Conservation (phyloP, 30 jellyfish, hydroid and myxozoan species). For the Sanderia malayensis region DNA sequence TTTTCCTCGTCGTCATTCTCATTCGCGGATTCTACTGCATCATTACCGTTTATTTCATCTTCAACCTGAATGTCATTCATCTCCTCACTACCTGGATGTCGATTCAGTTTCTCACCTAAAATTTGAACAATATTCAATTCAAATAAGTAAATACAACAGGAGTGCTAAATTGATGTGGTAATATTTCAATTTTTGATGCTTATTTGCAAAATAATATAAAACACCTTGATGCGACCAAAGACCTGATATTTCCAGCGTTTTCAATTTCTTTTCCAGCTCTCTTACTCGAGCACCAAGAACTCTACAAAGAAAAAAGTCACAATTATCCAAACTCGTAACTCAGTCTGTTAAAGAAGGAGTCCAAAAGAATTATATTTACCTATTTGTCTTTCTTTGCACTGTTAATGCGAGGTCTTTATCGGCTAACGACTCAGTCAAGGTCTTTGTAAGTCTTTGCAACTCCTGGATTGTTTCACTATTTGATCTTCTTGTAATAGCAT, state of each 20-base stretch:
- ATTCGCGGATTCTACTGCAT: background rate
- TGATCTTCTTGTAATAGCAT: constrained; percentile 15
- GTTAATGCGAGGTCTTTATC: constrained; percentile 87
- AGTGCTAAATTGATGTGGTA: background rate
- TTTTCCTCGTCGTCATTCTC: background rate
- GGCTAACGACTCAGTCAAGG: constrained; percentile 80
- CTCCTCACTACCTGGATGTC: background rate
- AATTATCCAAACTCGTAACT: too few relatives aligned
- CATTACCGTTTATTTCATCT: background rate
- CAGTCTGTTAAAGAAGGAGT: too few relatives aligned
- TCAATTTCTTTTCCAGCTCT: constrained; percentile 84
- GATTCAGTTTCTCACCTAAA: background rate
- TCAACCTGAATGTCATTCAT: background rate
- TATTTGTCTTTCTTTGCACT: constrained; percentile 90
- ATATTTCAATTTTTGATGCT: background rate
- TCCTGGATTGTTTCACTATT: constrained; percentile 64
- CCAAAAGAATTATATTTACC: constrained; percentile 37
- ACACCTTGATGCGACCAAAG: constrained; percentile 86
- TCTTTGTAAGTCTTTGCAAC: constrained; percentile 75
- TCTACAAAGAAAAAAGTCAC: constrained; percentile 28
- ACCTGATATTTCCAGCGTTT: constrained; percentile 94
- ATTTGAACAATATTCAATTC: background rate
- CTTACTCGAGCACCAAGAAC: constrained; percentile 89
- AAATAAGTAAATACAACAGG: background rate
- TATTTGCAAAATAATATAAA: background rate